These are phyloP conservation scores for Himalopsyche anomala DNA, from an alignment of 2,888 invertebrate species.

Conservation along the genomic window DNA sequence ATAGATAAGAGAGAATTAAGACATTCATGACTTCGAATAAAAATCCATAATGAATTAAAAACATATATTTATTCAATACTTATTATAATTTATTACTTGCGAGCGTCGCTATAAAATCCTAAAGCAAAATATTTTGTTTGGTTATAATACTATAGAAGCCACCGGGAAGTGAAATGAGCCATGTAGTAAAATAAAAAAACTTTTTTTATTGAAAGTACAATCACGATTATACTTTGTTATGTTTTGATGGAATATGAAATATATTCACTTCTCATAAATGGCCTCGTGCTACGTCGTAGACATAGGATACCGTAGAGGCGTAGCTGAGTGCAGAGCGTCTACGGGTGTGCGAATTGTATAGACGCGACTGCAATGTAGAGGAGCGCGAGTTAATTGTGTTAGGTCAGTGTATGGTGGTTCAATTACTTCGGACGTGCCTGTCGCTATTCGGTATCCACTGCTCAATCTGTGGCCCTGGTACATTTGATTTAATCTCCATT, in stretches of 20 bases:
- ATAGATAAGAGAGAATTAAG: too few relatives aligned
- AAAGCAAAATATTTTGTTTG: too few relatives aligned
- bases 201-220: too few relatives aligned
- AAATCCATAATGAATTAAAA: too few relatives aligned
- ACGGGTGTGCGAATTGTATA: not conserved
- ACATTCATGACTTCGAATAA: too few relatives aligned
- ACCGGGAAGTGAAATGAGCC: too few relatives aligned
- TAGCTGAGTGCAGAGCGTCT: not conserved
- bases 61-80: too few relatives aligned
- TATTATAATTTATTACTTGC: too few relatives aligned
- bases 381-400: slow-evolving; percentile 45
- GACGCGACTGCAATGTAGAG: not conserved
- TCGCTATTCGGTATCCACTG: slow-evolving; percentile 32
- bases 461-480: slow-evolving; percentile 9
- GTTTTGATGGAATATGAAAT: not conserved
- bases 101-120: too few relatives aligned
- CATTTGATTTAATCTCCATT: not conserved
- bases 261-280: not conserved
- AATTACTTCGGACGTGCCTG: slow-evolving; percentile 44
- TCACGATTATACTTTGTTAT: too few relatives aligned
- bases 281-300: not conserved
- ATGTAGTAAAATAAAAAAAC: too few relatives aligned
- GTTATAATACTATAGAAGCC: too few relatives aligned
- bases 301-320: not conserved
- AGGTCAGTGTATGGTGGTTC: slow-evolving; percentile 49